These are phyloP conservation scores for Acropora yongei DNA, from an alignment of 64 coral and sea anemone genomes.

Conservation along the genomic window DNA sequence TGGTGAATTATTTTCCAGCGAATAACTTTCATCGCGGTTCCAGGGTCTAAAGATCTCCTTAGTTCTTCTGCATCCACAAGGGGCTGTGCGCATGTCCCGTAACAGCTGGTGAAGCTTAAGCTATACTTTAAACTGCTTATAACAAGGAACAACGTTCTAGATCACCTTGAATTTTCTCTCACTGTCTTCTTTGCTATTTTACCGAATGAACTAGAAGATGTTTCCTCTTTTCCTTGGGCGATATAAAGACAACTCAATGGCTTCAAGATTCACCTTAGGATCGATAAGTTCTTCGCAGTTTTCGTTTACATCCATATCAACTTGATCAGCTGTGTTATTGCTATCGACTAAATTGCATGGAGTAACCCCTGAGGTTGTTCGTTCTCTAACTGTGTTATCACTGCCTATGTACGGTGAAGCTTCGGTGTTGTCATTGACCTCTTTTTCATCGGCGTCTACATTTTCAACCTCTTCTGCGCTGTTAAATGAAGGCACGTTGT, in stretches of 20 bases:
- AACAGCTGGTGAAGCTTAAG: no score
- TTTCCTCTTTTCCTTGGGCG: conserved; percentile 8
- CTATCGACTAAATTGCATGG: background rate
- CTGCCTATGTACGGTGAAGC: background rate
- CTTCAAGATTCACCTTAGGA: conserved; percentile 39
- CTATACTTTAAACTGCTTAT: no score
- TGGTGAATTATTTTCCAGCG: no score
- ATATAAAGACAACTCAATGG: conserved; percentile 56
- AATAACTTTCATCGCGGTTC: no score
- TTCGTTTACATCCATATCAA: background rate
- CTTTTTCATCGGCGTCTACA: background rate
- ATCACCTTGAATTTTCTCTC: no score
- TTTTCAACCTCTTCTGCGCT: conserved; percentile 51
- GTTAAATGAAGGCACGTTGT: conserved; percentile 89
- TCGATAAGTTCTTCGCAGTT: background rate
- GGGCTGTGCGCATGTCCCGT: no score
- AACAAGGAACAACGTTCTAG: no score
- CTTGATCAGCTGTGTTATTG: background rate
- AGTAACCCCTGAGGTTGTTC: background rate
- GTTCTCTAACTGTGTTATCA: background rate
- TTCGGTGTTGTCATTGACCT: conserved; percentile 5
- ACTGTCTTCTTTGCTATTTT: no score
- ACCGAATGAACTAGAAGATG: background rate
- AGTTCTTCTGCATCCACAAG: no score
- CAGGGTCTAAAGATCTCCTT: no score